Evolutionary conservation across 2,113 vertebrate genomes (phyloP), one percentile per base, ranked within the genome.

Genomic region (Polyodon spathula): DNA sequence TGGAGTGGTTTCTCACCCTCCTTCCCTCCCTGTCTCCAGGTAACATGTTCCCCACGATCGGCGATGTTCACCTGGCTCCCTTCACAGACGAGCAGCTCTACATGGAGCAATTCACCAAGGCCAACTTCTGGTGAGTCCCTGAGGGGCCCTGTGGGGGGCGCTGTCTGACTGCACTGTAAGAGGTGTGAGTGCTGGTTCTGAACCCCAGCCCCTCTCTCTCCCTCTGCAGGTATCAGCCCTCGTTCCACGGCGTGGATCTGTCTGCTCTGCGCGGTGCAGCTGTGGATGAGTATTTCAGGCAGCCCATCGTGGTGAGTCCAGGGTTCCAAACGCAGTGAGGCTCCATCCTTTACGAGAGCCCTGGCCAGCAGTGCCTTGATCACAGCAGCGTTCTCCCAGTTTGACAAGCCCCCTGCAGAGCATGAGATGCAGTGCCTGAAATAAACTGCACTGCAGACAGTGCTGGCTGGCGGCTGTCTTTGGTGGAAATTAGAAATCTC

Each of bases 41-140:
- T 73, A 97, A 97, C 76, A 93, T 97, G 93, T 97, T 97, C 73
- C 94, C 94, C 8, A 97, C 94, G 1, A 91, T 97, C 4, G 94
- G 94, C 2, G 94, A 97, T 6, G 94, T 97, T 61, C 94, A 97
- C 70, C 80, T 97, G 17, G 93, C 94, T 0, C 94, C 94, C 11
- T 97, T 97, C 79, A 97, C 94, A 55, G 94, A 97, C 2, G 93
- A 97, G 67, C 94, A 97, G 83, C 92, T 97, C 61, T 97, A 97
- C 85, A 97, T 97, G 94, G 94, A 97, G 76, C 94, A 97, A 78
- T 97, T 97, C 79, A 97, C 94, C 61, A 97, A 97, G 81, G 94
- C 94, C 76, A 97, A 97, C 73, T 97, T 97, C 82, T 97, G 94
- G 94, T 97, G 75, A 89, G 86, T n/a, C 12, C 43, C n/a, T n/a